Conservation (phyloP, 2,888 invertebrate genomes). For the Cordilura impudica region DNA sequence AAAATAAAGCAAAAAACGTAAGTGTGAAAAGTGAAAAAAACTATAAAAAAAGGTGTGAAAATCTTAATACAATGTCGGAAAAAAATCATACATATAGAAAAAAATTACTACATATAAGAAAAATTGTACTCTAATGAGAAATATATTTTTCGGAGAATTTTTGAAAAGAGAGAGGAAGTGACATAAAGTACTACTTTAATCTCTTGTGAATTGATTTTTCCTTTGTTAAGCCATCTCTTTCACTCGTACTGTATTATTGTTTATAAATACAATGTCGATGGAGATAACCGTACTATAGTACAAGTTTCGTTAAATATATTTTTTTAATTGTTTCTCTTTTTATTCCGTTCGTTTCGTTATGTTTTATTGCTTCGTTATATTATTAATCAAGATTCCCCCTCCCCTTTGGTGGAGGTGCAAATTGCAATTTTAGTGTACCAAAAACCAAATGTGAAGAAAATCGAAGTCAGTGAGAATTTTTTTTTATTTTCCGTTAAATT, state of each 20-base stretch:
- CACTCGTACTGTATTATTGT: neutral
- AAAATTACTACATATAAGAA: slow-evolving; percentile 42
- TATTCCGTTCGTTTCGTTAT: slow-evolving; percentile 50
- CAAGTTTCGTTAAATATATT: slow-evolving; percentile 57
- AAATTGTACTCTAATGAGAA: slow-evolving; percentile 14
- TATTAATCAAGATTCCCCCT: slow-evolving; percentile 69
- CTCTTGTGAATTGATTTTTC: slow-evolving; percentile 43
- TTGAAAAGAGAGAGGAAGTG: slow-evolving; percentile 25
- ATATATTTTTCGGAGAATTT: slow-evolving; percentile 31
- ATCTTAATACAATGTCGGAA: slow-evolving; percentile 55
- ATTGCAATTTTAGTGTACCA: slow-evolving; percentile 77
- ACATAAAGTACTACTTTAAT: slow-evolving; percentile 61
- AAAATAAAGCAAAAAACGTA: slow-evolving; percentile 59
- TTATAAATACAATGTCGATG: slow-evolving; percentile 26
- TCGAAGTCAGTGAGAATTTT: slow-evolving; percentile 62
- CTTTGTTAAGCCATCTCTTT: slow-evolving; percentile 10
- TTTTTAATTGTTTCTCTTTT: neutral
- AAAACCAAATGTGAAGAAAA: slow-evolving; percentile 70
- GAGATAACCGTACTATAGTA: slow-evolving; percentile 42
- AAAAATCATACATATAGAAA: slow-evolving; percentile 50
- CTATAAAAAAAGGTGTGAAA: slow-evolving; percentile 45
- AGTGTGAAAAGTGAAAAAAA: slow-evolving; percentile 58
- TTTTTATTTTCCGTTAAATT: slow-evolving; percentile 52
- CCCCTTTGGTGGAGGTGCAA: slow-evolving; percentile 74
- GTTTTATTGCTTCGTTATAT: slow-evolving; percentile 58